These are phyloP conservation scores for Stylophora pistillata DNA, from an alignment of 64 coral and sea anemone genomes.

Conservation along the genomic window DNA sequence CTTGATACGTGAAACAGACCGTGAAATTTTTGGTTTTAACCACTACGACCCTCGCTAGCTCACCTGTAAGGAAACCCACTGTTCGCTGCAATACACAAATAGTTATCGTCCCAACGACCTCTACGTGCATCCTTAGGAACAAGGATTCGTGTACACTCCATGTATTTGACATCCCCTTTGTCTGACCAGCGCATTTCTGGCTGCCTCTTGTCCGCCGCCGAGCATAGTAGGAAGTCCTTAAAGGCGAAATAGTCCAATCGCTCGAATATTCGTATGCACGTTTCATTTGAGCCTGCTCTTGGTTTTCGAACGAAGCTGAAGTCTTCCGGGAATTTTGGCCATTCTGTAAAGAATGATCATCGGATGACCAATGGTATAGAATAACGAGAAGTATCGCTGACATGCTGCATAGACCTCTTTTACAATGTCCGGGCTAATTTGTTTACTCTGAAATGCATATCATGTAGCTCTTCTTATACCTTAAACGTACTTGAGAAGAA, in stretches of 20 bases:
- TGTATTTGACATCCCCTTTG: neutral
- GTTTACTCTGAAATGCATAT: too few relatives aligned
- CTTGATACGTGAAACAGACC: too few relatives aligned
- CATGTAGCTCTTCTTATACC: too few relatives aligned
- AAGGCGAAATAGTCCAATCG: constrained; percentile 54
- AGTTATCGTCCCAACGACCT: constrained; percentile 80
- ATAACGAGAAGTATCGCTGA: neutral
- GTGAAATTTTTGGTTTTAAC: too few relatives aligned
- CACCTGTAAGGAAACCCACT: constrained; percentile 78
- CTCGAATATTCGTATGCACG: constrained; percentile 75
- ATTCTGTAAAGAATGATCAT: constrained; percentile 40
- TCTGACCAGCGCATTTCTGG: constrained; percentile 73
- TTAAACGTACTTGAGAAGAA: too few relatives aligned
- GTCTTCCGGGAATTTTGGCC: constrained; percentile 75
- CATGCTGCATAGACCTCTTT: too few relatives aligned
- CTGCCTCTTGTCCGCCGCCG: constrained; percentile 56
- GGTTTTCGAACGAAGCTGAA: constrained; percentile 48
- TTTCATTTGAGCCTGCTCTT: neutral
- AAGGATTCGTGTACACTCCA: constrained; percentile 47
- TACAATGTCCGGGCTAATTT: too few relatives aligned
- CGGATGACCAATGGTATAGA: neutral
- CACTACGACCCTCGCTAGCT: neutral
- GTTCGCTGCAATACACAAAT: constrained; percentile 71
- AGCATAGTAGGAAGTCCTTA: constrained; percentile 72
- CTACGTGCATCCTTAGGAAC: constrained; percentile 42